Conservation (phyloP, 2,113 vertebrate species). For the Artemisiospiza belli region DNA sequence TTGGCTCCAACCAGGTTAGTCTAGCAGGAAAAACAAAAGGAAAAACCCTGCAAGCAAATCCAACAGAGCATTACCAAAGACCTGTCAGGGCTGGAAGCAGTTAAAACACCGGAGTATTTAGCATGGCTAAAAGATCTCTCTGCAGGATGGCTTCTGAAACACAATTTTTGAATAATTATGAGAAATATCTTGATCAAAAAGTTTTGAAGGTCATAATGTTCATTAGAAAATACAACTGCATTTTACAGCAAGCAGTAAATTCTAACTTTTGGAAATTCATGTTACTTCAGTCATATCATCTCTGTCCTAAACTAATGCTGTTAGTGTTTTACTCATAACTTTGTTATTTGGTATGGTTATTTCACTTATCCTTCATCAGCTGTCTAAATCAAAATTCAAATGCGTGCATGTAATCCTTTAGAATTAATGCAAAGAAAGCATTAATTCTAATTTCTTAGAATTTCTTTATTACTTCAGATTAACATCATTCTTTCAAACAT, state of each 20-base stretch:
- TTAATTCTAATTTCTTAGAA: background rate
- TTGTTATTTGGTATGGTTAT: background rate
- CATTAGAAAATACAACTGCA: background rate
- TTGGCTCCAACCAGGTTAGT: background rate
- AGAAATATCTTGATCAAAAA: background rate
- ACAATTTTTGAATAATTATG: background rate
- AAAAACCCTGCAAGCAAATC: background rate
- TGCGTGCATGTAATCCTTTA: background rate
- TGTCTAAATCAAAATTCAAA: constrained; percentile 19
- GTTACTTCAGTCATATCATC: background rate
- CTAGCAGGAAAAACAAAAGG: background rate
- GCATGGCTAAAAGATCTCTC: background rate
- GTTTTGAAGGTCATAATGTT: background rate
- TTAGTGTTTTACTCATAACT: background rate
- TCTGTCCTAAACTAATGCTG: background rate
- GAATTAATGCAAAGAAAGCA: background rate
- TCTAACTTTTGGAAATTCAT: background rate
- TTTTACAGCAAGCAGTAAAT: background rate
- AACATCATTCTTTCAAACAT: background rate
- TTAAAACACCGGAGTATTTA: background rate
- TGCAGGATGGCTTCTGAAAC: background rate
- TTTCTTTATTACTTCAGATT: background rate
- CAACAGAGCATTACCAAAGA: background rate
- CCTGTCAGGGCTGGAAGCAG: background rate
- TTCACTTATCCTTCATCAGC: background rate